A percentile compares a stretch with the other conserved stretches of the same genome.
phyloP scores from a whole-genome alignment of 2,113 vertebrate genomes.

The Colistium nudipinnis region DNA sequence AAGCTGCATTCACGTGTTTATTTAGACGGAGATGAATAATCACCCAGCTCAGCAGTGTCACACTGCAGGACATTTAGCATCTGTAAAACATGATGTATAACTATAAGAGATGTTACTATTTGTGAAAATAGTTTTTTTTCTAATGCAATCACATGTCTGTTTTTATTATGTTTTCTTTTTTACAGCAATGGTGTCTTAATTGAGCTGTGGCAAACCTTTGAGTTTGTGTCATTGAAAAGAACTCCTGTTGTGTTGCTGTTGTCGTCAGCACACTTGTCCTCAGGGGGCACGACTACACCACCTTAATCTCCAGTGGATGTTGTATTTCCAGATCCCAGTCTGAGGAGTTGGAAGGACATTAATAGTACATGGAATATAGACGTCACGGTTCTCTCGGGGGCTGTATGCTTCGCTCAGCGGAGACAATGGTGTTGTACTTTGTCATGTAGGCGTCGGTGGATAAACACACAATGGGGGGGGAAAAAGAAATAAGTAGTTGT shows the following conservation, averaged over 20 bases:
- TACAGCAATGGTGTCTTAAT: background rate
- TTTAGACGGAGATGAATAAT: too few species aligned
- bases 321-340: constrained; percentile 49
- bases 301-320: constrained; percentile 57
- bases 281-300: constrained; percentile 10
- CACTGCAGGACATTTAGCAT: too few species aligned
- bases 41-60: too few species aligned
- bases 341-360: constrained; percentile 16
- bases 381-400: constrained; percentile 22
- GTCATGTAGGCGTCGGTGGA: background rate
- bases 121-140: too few species aligned
- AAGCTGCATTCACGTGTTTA: too few species aligned
- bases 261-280: constrained; percentile 21
- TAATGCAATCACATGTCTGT: too few species aligned
- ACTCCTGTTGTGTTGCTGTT: constrained; percentile 11
- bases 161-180: too few species aligned
- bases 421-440: constrained; percentile 1
- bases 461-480: background rate
- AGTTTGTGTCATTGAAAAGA: background rate
- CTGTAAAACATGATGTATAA: too few species aligned
- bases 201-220: background rate
- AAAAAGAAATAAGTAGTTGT: background rate
- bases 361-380: constrained; percentile 13
- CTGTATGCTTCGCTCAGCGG: constrained; percentile 7
- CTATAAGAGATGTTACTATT: too few species aligned